Evolutionary conservation across 2,888 invertebrate genomes (phyloP).

Genomic region (Tachina grossa): DNA sequence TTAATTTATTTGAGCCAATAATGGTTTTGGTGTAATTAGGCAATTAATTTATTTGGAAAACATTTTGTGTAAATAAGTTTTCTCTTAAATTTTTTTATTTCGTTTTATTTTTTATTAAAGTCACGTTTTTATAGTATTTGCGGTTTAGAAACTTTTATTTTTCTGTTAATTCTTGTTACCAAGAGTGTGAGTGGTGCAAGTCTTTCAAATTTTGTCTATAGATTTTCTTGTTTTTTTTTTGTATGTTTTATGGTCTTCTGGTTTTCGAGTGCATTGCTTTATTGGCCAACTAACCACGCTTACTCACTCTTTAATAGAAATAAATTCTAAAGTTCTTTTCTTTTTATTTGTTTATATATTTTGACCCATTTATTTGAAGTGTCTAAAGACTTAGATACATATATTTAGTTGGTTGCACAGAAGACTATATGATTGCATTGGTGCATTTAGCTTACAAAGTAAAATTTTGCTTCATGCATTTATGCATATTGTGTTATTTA

Average conservation of each 20-base stretch:
- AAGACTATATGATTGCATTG: too few relatives aligned
- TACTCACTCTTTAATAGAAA: constrained; percentile 23
- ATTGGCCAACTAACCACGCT: constrained; percentile 15
- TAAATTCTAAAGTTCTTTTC: constrained; percentile 43
- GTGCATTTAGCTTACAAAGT: too few relatives aligned
- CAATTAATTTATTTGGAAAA: constrained; percentile 47
- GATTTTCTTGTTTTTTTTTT: constrained; percentile 1
- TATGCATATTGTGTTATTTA: too few relatives aligned
- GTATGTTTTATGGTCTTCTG: constrained; percentile 66
- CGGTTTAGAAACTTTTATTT: constrained; percentile 57
- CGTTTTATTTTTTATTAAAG: constrained; percentile 52
- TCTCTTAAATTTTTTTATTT: constrained; percentile 31
- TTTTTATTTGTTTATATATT: constrained; percentile 4
- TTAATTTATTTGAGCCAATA: neutral
- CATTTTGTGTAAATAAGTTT: constrained; percentile 44
- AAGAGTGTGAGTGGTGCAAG: constrained; percentile 38
- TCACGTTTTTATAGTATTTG: constrained; percentile 58
- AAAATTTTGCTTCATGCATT: too few relatives aligned
- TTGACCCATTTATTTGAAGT: constrained; percentile 51
- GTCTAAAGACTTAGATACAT: neutral
- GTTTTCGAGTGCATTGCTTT: constrained; percentile 61
- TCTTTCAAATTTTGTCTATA: constrained; percentile 34
- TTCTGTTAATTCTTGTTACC: constrained; percentile 57
- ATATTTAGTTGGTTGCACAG: neutral
- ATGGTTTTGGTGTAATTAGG: constrained; percentile 23